phyloP scores from a whole-genome alignment of 1,140 invertebrate species.

The Alviniconcha marisindica region DNA sequence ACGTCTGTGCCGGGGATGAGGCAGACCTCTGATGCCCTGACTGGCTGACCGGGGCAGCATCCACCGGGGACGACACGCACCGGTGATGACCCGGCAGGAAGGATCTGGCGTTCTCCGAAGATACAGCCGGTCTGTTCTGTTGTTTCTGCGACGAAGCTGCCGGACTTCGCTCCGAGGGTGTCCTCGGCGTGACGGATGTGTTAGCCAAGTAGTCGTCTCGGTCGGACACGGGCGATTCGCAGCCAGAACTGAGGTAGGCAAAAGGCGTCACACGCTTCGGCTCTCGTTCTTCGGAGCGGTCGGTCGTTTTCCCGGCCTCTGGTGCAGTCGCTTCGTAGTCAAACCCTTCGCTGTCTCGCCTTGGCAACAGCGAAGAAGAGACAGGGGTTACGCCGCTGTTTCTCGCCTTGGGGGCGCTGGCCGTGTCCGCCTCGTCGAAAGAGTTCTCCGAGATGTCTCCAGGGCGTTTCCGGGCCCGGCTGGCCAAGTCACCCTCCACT shows the following conservation, averaged over 20 bases:
- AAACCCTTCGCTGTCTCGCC: slow-evolving; percentile 15
- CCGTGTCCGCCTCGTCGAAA: background rate
- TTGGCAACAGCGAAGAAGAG: background rate
- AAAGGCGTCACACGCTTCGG: background rate
- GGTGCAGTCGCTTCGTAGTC: background rate
- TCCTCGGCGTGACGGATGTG: too few relatives aligned
- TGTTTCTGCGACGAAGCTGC: too few relatives aligned
- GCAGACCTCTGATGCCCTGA: background rate
- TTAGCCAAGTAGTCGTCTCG: background rate
- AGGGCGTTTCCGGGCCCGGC: background rate
- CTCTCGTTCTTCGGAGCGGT: background rate
- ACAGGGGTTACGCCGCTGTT: background rate
- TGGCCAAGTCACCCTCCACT: background rate
- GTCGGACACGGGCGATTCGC: background rate
- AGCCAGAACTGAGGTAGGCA: background rate
- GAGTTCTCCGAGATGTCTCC: background rate
- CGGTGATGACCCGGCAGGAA: background rate
- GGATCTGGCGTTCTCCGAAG: background rate
- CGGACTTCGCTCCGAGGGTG: too few relatives aligned
- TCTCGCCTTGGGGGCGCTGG: background rate
- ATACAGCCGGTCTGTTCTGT: too few relatives aligned
- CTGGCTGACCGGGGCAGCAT: background rate
- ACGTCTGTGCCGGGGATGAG: slow-evolving; percentile 1
- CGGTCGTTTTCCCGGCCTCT: background rate
- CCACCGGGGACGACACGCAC: background rate